Conservation (phyloP, 2,797 vertebrate genomes). For the Macroramphosus scolopax region DNA sequence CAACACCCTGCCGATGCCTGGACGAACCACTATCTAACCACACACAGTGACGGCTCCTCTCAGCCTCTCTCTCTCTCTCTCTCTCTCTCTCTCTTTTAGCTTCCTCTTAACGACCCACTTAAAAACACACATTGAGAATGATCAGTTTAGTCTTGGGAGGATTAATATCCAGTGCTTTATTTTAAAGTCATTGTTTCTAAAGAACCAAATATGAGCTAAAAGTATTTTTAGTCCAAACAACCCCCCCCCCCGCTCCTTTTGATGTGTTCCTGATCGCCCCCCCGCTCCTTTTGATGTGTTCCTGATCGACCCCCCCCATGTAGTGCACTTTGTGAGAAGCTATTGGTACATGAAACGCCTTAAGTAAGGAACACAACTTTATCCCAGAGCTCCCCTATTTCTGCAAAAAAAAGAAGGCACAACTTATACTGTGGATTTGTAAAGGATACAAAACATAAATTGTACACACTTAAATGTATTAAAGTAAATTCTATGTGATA, state of each 20-base stretch:
- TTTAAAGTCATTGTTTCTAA: constrained; percentile 53
- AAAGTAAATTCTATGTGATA: constrained; percentile 66
- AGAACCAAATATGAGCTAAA: constrained; percentile 67
- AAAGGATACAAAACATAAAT: constrained; percentile 54
- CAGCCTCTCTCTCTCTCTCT: constrained; percentile 18
- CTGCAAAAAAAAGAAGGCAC: constrained; percentile 70
- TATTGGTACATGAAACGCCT: constrained; percentile 79
- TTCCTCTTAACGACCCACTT: constrained; percentile 33
- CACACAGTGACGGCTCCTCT: constrained; percentile 33
- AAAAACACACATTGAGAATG: constrained; percentile 34
- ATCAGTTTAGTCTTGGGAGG: constrained; percentile 42
- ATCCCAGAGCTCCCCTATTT: constrained; percentile 37
- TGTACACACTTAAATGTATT: constrained; percentile 63
- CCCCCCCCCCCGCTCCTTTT: constrained; percentile 30
- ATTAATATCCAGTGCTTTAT: constrained; percentile 58
- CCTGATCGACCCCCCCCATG: constrained; percentile 1
- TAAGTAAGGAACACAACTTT: constrained; percentile 71
- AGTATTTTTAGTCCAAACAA: constrained; percentile 55
- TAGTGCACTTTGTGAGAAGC: constrained; percentile 78
- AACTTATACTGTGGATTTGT: constrained; percentile 75
- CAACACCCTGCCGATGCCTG: constrained; percentile 45
- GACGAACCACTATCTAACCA: constrained; percentile 72
- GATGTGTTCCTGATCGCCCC: constrained; percentile 58
- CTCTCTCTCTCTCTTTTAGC: too few species aligned
- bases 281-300: too few species aligned